Evolutionary conservation across 2,888 invertebrate genomes (phyloP).

Genomic region (Cantharis rustica): DNA sequence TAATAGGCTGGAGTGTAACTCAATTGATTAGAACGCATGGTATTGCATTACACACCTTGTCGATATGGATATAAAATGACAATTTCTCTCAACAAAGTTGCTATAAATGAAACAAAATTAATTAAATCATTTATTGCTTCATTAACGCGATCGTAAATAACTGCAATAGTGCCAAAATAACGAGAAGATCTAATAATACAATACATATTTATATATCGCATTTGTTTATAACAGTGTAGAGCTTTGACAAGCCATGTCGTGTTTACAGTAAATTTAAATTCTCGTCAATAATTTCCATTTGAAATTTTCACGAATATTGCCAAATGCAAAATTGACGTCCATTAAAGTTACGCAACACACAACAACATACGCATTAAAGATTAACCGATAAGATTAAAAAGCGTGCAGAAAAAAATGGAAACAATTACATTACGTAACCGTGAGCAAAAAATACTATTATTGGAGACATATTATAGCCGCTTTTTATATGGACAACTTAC

Average conservation of each 20-base stretch:
- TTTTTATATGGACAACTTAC: not conserved
- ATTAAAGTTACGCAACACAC: not conserved
- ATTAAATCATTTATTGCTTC: not conserved
- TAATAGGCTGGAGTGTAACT: not conserved
- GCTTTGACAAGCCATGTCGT: slow-evolving; percentile 11
- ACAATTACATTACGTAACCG: not conserved
- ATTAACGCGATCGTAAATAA: not conserved
- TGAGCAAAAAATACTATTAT: not conserved
- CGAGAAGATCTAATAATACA: slow-evolving; percentile 3
- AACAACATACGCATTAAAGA: not conserved
- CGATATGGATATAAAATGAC: not conserved
- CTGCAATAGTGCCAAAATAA: not conserved
- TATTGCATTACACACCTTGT: not conserved
- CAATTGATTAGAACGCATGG: not conserved
- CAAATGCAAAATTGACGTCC: not conserved
- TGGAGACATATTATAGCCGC: not conserved
- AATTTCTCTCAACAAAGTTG: not conserved
- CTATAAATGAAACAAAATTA: not conserved
- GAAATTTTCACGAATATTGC: not conserved
- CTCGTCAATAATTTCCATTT: slow-evolving; percentile 11
- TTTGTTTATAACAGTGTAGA: slow-evolving; percentile 14
- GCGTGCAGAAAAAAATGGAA: no score
- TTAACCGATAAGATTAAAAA: not conserved
- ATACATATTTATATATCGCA: not conserved
- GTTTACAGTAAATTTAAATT: slow-evolving; percentile 12